These are phyloP conservation scores for Scolopax bukidnonensis DNA, from an alignment of 2,797 vertebrate genomes.

Conservation along the genomic window DNA sequence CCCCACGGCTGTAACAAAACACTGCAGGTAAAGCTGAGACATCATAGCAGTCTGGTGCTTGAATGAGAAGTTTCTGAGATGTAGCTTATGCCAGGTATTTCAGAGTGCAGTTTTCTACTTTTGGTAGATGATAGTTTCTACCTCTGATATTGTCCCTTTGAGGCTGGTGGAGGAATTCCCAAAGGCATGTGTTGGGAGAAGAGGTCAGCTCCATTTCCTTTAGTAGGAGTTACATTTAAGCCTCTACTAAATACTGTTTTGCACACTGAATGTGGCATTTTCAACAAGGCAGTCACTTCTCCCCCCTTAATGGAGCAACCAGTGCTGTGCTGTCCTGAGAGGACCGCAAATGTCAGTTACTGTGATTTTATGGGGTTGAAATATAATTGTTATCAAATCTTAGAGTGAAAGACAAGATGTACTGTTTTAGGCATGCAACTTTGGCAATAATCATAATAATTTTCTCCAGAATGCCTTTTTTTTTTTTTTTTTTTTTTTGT, in stretches of 20 bases:
- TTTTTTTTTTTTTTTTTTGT: not conserved
- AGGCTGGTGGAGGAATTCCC: not conserved
- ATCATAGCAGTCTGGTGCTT: not conserved
- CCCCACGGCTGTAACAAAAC: not conserved
- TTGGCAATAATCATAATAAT: not conserved
- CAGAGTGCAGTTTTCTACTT: not conserved
- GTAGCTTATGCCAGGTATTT: not conserved
- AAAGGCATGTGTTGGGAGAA: not conserved
- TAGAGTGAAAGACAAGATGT: not conserved
- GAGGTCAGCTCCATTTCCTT: not conserved
- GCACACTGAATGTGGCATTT: not conserved
- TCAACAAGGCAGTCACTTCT: not conserved
- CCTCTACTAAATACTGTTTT: not conserved
- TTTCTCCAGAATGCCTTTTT: not conserved
- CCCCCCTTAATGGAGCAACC: not conserved
- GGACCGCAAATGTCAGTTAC: not conserved
- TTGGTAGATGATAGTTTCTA: not conserved
- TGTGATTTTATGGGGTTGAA: not conserved
- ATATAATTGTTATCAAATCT: not conserved
- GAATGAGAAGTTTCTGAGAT: not conserved
- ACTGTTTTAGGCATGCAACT: not conserved
- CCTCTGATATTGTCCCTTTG: not conserved
- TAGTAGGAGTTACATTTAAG: not conserved
- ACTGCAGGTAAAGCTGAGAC: not conserved
- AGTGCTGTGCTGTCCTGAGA: not conserved